Conservation (phyloP, 2,797 vertebrate genomes). For the Acomys russatus region DNA sequence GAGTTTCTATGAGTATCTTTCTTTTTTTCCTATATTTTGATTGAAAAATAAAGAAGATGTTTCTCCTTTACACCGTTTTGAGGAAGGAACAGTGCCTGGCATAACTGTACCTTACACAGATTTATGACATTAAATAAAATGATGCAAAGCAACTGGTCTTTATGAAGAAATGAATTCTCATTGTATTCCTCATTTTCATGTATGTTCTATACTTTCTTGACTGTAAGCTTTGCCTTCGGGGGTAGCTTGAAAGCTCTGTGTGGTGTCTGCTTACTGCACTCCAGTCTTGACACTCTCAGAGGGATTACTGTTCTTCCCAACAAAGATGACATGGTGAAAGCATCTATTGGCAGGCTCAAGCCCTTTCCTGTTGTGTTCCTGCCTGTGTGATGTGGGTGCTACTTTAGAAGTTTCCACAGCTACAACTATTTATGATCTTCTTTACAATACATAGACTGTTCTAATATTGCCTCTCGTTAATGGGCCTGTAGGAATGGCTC, state of each 20-base stretch:
- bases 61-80: neutral
- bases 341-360: neutral
- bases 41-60: no score
- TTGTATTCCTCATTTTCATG: neutral
- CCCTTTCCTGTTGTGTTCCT: neutral
- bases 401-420: neutral
- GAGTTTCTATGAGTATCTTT: neutral
- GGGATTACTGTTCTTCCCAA: neutral
- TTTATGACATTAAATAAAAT: constrained; percentile 24
- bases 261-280: neutral
- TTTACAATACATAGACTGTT: neutral
- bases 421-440: neutral
- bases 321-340: neutral
- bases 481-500: neutral
- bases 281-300: neutral
- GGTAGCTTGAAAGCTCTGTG: neutral
- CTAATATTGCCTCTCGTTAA: neutral
- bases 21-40: neutral
- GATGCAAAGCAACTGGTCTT: neutral
- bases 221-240: neutral
- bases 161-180: neutral
- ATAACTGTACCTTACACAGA: neutral
- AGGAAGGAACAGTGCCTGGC: neutral
- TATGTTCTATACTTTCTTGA: neutral
- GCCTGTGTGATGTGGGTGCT: neutral